Evolutionary conservation across 2,113 vertebrate genomes (phyloP).

Genomic region (Siniperca knerii): DNA sequence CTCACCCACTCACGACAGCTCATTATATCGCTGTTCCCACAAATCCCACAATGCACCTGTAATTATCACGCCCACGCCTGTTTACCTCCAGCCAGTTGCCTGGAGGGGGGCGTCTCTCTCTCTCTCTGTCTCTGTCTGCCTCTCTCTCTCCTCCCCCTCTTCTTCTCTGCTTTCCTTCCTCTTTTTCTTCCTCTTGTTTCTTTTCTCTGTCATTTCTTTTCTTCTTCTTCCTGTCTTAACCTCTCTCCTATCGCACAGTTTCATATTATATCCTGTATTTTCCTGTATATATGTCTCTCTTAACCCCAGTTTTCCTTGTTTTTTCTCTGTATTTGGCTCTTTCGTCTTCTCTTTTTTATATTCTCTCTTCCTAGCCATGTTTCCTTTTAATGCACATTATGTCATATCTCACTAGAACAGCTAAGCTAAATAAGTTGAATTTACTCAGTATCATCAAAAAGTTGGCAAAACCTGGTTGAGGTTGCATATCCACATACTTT

Average conservation of each 20-base stretch:
- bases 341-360: background rate
- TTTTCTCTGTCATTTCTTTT: slow-evolving; percentile 33
- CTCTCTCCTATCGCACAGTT: background rate
- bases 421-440: background rate
- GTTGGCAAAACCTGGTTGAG: background rate
- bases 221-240: slow-evolving; percentile 14
- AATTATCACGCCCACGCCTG: slow-evolving; percentile 82
- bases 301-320: background rate
- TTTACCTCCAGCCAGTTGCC: slow-evolving; percentile 84
- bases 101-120: slow-evolving; percentile 77
- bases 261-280: background rate
- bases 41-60: slow-evolving; percentile 84
- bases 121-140: slow-evolving; percentile 49
- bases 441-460: background rate
- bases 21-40: slow-evolving; percentile 82
- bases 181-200: slow-evolving; percentile 12
- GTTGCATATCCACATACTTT: background rate
- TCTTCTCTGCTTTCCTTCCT: slow-evolving; percentile 41
- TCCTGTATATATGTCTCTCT: background rate
- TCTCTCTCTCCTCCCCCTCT: slow-evolving; percentile 52
- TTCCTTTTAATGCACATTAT: background rate
- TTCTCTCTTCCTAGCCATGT: background rate
- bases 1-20: slow-evolving; percentile 80
- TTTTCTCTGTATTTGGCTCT: background rate
- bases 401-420: background rate